Evolutionary conservation across 2,113 vertebrate genomes (phyloP).

Genomic region (Mormoops blainvillei): DNA sequence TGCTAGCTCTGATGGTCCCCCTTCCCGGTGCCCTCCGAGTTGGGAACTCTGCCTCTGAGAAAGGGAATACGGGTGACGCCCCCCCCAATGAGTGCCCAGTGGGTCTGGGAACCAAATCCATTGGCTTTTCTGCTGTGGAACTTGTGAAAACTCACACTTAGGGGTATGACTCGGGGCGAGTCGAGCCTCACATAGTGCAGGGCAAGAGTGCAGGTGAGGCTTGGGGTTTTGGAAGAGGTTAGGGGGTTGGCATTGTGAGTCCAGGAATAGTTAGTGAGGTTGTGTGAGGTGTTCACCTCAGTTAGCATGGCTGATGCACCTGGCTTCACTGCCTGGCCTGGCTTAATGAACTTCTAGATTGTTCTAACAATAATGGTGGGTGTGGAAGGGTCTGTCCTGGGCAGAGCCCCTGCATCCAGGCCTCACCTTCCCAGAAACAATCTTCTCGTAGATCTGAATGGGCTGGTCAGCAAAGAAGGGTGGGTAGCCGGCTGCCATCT

Average conservation of each 20-base stretch:
- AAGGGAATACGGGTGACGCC: rapidly evolving
- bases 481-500: conserved; percentile 94
- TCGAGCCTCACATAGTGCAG: background rate
- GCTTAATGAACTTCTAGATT: background rate
- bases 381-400: background rate
- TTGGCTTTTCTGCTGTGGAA: background rate
- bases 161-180: rapidly evolving
- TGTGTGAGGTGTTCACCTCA: background rate
- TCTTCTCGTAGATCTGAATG: conserved; percentile 96
- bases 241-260: too few species aligned
- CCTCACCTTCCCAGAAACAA: conserved; percentile 91
- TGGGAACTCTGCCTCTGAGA: background rate
- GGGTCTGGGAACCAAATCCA: background rate
- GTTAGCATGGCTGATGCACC: background rate
- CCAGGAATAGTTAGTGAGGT: background rate
- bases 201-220: rapidly evolving
- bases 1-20: background rate
- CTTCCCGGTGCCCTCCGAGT: background rate
- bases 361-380: background rate
- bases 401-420: background rate
- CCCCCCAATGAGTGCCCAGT: background rate
- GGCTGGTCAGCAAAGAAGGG: conserved; percentile 95
- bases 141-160: background rate
- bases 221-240: background rate
- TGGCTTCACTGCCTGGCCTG: background rate